Evolutionary conservation across 2,113 vertebrate genomes (phyloP).

Genomic region (Ameiurus melas): DNA sequence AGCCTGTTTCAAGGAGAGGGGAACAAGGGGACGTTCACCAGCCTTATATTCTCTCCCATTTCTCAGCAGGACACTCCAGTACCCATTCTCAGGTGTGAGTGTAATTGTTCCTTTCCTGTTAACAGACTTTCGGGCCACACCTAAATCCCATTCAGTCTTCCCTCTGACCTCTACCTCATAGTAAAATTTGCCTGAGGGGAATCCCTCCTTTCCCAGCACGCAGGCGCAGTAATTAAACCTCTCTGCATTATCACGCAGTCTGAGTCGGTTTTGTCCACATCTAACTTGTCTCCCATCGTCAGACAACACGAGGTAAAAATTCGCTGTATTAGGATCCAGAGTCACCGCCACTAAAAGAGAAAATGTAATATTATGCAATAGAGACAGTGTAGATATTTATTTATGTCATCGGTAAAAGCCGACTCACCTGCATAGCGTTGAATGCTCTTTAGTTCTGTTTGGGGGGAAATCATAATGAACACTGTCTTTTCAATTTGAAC

Average conservation of each 20-base stretch:
- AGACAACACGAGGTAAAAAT: slow-evolving; percentile 6
- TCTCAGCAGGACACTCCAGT: background rate
- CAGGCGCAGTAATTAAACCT: background rate
- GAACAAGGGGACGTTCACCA: background rate
- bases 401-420: background rate
- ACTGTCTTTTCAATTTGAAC: background rate
- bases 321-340: background rate
- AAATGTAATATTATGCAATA: background rate
- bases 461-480: background rate
- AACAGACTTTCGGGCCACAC: background rate
- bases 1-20: background rate
- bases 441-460: background rate
- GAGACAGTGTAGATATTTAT: background rate
- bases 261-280: background rate
- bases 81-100: background rate
- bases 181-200: background rate
- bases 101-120: background rate
- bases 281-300: background rate
- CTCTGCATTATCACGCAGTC: background rate
- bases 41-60: background rate
- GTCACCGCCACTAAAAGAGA: background rate
- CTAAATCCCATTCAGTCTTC: background rate
- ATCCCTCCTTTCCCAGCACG: background rate
- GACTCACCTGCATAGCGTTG: background rate
- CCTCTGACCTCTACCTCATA: background rate